A percentile compares a stretch with the other conserved stretches of the same genome.
These are phyloP conservation scores for Mythimna vitellina DNA, from an alignment of 2,888 invertebrate genomes.

Conservation along the genomic window DNA sequence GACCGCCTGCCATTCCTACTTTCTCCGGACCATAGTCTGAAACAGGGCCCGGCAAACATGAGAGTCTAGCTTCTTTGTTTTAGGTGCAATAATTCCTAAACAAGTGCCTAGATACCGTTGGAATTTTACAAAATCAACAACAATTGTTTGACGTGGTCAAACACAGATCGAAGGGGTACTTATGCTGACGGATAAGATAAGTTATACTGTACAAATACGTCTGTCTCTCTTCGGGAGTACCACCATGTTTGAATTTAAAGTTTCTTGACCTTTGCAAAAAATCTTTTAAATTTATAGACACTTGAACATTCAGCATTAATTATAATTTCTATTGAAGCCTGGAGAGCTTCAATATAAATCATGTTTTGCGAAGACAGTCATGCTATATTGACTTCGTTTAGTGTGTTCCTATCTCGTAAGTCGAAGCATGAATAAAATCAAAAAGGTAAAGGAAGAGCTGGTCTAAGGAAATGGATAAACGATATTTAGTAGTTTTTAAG, in stretches of 20 bases:
- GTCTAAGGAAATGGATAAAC: too few species aligned
- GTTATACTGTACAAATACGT: constrained; percentile 17
- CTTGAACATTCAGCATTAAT: constrained; percentile 12
- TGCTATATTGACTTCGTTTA: neutral
- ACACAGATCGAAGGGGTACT: constrained; percentile 19
- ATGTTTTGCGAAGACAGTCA: constrained; percentile 1
- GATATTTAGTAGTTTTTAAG: too few species aligned
- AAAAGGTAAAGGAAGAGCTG: too few species aligned
- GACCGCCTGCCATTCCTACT: too few species aligned
- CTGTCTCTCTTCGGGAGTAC: neutral
- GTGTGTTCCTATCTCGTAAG: neutral
- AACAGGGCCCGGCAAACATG: too few species aligned
- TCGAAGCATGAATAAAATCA: too few species aligned
- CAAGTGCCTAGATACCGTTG: constrained; percentile 1
- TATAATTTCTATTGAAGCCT: constrained; percentile 10
- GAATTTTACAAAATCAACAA: constrained; percentile 31
- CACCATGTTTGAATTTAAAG: constrained; percentile 13
- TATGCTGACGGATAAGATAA: constrained; percentile 9
- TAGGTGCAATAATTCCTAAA: constrained; percentile 17
- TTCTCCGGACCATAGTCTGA: too few species aligned
- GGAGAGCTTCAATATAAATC: constrained; percentile 9
- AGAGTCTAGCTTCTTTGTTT: neutral
- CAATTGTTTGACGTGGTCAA: constrained; percentile 24
- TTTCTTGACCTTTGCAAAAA: constrained; percentile 48
- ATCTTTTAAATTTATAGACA: constrained; percentile 1